phyloP scores from a whole-genome alignment of 2,888 invertebrate genomes.

The Thymelicus acteon region DNA sequence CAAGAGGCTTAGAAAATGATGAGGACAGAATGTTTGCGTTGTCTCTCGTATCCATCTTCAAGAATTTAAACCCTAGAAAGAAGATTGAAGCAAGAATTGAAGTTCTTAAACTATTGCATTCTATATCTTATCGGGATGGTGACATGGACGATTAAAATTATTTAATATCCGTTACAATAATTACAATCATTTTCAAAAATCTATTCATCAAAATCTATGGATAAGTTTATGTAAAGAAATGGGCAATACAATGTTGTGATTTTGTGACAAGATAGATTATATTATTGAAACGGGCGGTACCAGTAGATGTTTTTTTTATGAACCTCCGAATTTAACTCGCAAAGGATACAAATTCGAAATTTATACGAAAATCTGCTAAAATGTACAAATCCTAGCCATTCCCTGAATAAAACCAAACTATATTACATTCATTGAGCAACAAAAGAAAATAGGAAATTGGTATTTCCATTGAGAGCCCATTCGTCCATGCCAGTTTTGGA shows the following conservation, averaged over 20 bases:
- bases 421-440: neutral
- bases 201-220: no score
- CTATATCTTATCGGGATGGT: neutral
- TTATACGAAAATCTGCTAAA: neutral
- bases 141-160: neutral
- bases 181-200: neutral
- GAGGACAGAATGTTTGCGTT: slow-evolving; percentile 65
- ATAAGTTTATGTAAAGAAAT: no score
- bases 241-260: no score
- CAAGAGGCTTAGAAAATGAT: slow-evolving; percentile 57
- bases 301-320: no score
- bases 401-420: neutral
- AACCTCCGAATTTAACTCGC: no score
- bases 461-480: neutral
- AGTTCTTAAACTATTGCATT: slow-evolving; percentile 59
- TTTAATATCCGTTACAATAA: neutral
- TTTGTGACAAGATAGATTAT: no score
- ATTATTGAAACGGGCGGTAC: no score
- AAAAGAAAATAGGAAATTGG: slow-evolving; percentile 1
- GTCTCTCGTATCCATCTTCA: slow-evolving; percentile 62
- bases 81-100: slow-evolving; percentile 66
- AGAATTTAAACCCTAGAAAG: slow-evolving; percentile 56
- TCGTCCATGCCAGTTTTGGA: neutral
- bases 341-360: no score
- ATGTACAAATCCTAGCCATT: neutral